phyloP scores from a whole-genome alignment of 2,888 invertebrate species.

The Monopis laevigella region DNA sequence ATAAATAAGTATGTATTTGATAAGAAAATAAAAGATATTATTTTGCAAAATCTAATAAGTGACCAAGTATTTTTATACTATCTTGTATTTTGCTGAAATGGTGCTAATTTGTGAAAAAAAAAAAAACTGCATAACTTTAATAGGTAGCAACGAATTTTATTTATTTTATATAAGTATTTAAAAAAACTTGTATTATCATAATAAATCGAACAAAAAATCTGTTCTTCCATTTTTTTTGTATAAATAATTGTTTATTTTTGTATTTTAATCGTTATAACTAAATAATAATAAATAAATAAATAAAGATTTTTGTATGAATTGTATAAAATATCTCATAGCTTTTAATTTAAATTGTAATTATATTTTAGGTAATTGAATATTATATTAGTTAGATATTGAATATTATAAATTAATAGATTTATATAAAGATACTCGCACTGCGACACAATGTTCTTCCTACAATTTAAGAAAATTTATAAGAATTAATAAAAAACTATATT shows the following conservation, averaged over 20 bases:
- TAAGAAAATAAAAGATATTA: too few relatives aligned
- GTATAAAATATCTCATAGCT: not conserved
- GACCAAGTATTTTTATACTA: too few relatives aligned
- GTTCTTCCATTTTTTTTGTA: not conserved
- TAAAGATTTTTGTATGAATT: conserved; percentile 1
- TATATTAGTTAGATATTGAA: conserved; percentile 48
- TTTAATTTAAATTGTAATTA: not conserved
- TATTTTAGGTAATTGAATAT: conserved; percentile 21
- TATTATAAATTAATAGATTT: conserved; percentile 38
- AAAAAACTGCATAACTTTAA: not conserved
- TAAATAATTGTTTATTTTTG: not conserved
- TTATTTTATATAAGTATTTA: not conserved
- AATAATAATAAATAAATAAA: not conserved
- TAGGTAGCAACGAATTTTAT: not conserved
- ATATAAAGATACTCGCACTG: conserved; percentile 48
- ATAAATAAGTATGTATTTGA: too few relatives aligned
- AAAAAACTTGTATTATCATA: not conserved
- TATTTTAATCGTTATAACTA: not conserved
- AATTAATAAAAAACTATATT: conserved; percentile 56
- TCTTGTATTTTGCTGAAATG: conserved; percentile 9
- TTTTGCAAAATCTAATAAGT: too few relatives aligned
- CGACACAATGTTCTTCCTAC: conserved; percentile 56
- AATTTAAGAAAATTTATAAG: conserved; percentile 62
- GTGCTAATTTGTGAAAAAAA: conserved; percentile 6
- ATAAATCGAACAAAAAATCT: not conserved